phyloP scores from a whole-genome alignment of 1,140 invertebrate species.

The Temnothorax nylanderi region DNA sequence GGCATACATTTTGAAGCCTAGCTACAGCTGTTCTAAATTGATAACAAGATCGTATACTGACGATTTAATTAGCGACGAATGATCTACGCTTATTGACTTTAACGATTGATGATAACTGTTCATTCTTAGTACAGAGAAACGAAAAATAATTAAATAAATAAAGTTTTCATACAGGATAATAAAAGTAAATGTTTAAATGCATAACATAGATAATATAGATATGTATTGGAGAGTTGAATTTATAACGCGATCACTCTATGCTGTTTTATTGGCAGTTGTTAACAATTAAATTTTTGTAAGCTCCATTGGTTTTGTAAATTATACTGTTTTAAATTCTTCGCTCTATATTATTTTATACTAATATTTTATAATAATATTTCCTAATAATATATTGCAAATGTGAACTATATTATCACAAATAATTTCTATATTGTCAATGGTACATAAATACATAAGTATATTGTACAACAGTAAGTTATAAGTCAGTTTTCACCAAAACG shows the following conservation, averaged over 20 bases:
- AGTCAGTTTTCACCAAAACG: background rate
- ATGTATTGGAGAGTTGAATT: background rate
- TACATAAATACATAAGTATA: background rate
- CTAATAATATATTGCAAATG: background rate
- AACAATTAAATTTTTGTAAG: background rate
- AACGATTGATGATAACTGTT: background rate
- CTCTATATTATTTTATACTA: background rate
- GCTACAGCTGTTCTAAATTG: background rate
- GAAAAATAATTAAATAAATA: background rate
- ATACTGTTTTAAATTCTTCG: background rate
- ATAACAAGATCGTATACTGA: constrained; percentile 47
- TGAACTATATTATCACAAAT: background rate
- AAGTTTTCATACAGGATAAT: background rate
- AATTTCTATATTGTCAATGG: background rate
- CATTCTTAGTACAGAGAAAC: background rate
- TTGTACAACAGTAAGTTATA: background rate
- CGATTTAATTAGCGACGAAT: background rate
- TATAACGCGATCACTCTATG: background rate
- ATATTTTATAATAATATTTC: too few relatives aligned
- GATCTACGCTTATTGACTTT: background rate
- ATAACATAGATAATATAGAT: background rate
- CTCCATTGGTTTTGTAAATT: background rate
- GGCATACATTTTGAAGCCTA: too few relatives aligned
- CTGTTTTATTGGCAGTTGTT: background rate
- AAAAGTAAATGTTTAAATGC: constrained; percentile 3